Conservation (phyloP, 2,888 invertebrate genomes). For the Drosophila pseudotalamancana region DNA sequence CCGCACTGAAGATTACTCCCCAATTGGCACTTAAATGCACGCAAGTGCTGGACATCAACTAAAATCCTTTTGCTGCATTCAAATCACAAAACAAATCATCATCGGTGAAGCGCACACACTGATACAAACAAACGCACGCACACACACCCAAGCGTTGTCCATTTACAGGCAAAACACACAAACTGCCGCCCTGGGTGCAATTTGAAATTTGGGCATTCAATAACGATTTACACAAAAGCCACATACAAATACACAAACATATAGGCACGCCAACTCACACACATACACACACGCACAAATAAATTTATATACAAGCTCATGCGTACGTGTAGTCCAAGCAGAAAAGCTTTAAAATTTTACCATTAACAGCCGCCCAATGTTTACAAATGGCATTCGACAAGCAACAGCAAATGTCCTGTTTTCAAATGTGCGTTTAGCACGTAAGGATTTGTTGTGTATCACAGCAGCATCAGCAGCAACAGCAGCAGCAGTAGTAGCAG, state of each 20-base stretch:
- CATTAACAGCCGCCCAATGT: conserved; percentile 57
- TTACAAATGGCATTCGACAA: conserved; percentile 52
- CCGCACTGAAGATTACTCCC: conserved; percentile 20
- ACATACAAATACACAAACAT: conserved; percentile 13
- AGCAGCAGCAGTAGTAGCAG: too few relatives aligned
- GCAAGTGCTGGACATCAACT: conserved; percentile 30
- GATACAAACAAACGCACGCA: background rate
- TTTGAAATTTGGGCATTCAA: conserved; percentile 72
- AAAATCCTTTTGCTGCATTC: conserved; percentile 52
- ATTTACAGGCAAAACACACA: conserved; percentile 58
- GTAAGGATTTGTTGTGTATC: conserved; percentile 45
- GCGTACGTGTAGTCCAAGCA: conserved; percentile 37
- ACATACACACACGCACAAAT: background rate
- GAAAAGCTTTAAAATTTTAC: conserved; percentile 71
- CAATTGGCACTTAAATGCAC: conserved; percentile 40
- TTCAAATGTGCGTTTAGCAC: conserved; percentile 54
- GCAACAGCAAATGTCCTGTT: conserved; percentile 26
- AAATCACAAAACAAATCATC: conserved; percentile 65
- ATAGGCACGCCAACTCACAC: background rate
- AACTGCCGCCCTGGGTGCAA: conserved; percentile 70
- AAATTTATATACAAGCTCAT: background rate
- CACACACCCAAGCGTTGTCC: conserved; percentile 24
- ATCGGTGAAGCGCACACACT: conserved; percentile 7
- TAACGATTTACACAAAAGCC: conserved; percentile 65
- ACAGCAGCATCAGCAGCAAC: too few relatives aligned